These are phyloP conservation scores for Poecilobothrus nobilitatus DNA, from an alignment of 2,888 invertebrate species.

Conservation along the genomic window DNA sequence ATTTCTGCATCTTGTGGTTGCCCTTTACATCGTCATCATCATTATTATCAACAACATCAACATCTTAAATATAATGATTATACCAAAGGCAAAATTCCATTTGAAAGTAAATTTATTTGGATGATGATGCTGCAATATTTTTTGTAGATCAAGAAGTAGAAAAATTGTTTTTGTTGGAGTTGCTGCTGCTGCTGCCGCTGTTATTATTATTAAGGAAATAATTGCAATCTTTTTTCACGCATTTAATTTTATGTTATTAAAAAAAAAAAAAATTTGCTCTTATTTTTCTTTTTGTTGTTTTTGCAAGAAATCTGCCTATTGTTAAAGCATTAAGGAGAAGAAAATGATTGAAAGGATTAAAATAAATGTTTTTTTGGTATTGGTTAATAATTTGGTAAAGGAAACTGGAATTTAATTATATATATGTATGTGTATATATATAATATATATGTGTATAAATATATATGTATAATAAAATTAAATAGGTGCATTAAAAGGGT, in stretches of 20 bases:
- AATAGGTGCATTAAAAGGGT: not conserved
- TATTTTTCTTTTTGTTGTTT: not conserved
- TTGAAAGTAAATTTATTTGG: no score
- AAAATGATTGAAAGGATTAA: conserved; percentile 1
- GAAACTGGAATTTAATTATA: not conserved
- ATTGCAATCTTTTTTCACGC: conserved; percentile 3
- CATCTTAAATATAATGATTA: not conserved
- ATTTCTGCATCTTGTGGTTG: not conserved
- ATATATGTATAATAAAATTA: not conserved
- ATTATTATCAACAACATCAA: not conserved
- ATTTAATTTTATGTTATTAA: not conserved
- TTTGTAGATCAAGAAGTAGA: no score
- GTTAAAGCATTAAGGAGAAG: not conserved
- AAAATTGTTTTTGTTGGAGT: no score
- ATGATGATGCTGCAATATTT: no score
- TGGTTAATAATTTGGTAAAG: not conserved
- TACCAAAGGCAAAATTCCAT: no score
- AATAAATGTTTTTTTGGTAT: not conserved
- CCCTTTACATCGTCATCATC: not conserved
- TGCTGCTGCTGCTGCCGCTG: no score
- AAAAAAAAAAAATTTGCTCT: not conserved
- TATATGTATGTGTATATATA: no score
- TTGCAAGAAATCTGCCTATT: not conserved
- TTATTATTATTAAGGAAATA: not conserved
- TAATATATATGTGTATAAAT: no score